A percentile compares a stretch with the other conserved stretches of the same genome.
Evolutionary conservation across 64 coral and sea anemone genomes (phyloP).

Genomic region (Dendrophyllia cribrosa): DNA sequence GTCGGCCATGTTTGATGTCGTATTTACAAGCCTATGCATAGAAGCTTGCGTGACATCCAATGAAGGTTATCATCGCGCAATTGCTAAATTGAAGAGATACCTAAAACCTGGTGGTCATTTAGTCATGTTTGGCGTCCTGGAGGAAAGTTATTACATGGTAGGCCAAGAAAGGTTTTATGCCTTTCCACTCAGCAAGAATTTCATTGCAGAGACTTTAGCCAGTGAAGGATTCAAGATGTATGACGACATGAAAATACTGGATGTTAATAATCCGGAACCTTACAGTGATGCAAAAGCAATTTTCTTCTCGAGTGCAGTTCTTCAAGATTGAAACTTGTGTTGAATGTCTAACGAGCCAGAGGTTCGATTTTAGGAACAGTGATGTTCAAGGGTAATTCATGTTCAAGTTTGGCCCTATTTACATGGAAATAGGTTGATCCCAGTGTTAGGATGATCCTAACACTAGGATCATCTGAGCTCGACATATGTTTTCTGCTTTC

Average conservation of each 20-base stretch:
- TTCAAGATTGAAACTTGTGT: not conserved
- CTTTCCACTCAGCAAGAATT: constrained; percentile 25
- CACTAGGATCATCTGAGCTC: too few relatives aligned
- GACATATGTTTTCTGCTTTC: too few relatives aligned
- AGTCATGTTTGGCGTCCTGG: constrained; percentile 37
- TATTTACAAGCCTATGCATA: constrained; percentile 39
- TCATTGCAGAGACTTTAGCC: constrained; percentile 12
- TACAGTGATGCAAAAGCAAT: not conserved
- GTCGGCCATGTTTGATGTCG: constrained; percentile 40
- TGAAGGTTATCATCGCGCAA: constrained; percentile 7
- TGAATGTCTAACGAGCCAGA: too few relatives aligned
- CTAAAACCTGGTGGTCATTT: constrained; percentile 64
- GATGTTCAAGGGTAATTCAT: not conserved
- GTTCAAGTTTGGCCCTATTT: too few relatives aligned
- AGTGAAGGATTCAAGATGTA: constrained; percentile 9
- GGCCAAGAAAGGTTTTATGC: constrained; percentile 48
- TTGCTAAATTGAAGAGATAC: constrained; percentile 26
- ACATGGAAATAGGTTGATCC: too few relatives aligned
- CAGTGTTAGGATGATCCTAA: too few relatives aligned
- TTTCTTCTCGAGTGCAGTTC: constrained; percentile 5
- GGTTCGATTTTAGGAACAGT: too few relatives aligned
- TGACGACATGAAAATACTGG: not conserved
- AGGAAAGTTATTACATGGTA: constrained; percentile 50
- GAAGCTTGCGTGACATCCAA: constrained; percentile 48
- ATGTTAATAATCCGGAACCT: not conserved